phyloP scores from a whole-genome alignment of 2,888 invertebrate species.

The Lacanobia oleracea region DNA sequence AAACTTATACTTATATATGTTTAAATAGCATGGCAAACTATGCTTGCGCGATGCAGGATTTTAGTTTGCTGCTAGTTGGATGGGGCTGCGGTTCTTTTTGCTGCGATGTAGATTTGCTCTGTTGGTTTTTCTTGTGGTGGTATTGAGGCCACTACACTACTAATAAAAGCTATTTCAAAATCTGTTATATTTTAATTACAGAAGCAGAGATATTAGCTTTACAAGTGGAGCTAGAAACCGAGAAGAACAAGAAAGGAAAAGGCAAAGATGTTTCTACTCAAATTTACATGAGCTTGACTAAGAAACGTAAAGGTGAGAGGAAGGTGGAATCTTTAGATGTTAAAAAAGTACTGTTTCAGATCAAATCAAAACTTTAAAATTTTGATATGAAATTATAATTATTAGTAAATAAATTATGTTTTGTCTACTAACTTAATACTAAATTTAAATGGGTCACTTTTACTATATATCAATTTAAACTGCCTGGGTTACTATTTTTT shows the following conservation, averaged over 20 bases:
- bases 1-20: too few species aligned
- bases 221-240: constrained; percentile 81
- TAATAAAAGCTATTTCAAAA: constrained; percentile 1
- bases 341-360: neutral
- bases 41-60: too few species aligned
- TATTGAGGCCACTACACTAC: too few species aligned
- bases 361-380: neutral
- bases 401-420: neutral
- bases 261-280: constrained; percentile 85
- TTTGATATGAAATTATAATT: neutral
- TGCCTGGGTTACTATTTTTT: neutral
- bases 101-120: too few species aligned
- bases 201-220: constrained; percentile 86
- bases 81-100: too few species aligned
- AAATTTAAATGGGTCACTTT: too few species aligned
- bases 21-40: too few species aligned
- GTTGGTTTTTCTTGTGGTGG: too few species aligned
- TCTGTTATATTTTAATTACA: constrained; percentile 65
- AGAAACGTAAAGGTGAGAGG: constrained; percentile 80
- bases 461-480: neutral
- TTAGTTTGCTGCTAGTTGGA: too few species aligned
- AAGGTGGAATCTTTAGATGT: constrained; percentile 1
- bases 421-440: too few species aligned
- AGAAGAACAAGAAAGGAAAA: constrained; percentile 68
- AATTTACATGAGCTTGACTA: constrained; percentile 76